These are phyloP conservation scores for Brenthis daphne DNA, from an alignment of 2,888 invertebrate species.

Conservation along the genomic window DNA sequence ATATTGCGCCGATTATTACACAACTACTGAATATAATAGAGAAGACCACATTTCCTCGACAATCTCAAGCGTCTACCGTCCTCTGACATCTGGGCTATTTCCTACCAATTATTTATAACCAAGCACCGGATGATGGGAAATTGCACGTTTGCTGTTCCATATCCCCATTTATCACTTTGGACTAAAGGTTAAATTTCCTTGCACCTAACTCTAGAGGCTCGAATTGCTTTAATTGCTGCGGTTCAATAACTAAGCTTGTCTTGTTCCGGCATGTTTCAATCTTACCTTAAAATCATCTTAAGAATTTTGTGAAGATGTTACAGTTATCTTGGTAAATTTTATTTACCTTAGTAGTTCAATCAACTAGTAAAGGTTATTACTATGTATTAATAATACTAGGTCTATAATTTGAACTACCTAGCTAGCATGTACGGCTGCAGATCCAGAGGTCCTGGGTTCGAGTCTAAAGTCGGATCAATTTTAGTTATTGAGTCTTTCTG, in stretches of 20 bases:
- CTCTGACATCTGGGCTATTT: constrained; percentile 23
- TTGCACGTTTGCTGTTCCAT: constrained; percentile 9
- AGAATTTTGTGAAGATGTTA: constrained; percentile 6
- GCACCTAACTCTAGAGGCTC: neutral
- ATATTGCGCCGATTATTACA: neutral
- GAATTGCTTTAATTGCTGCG: constrained; percentile 18
- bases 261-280: constrained; percentile 19
- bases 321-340: constrained; percentile 1
- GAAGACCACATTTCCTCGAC: constrained; percentile 8
- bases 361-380: neutral
- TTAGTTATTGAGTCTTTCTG: too few species aligned
- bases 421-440: too few species aligned
- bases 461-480: too few species aligned
- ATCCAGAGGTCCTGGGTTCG: too few species aligned
- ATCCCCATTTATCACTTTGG: constrained; percentile 1
- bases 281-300: constrained; percentile 12
- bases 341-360: neutral
- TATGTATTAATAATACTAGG: neutral
- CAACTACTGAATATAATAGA: constrained; percentile 1
- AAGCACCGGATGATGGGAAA: constrained; percentile 19
- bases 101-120: constrained; percentile 25
- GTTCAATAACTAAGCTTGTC: constrained; percentile 22
- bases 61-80: constrained; percentile 22
- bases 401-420: too few species aligned
- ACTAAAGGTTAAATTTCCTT: constrained; percentile 16